A percentile compares a stretch with the other conserved stretches of the same genome.
Evolutionary conservation across 2,888 invertebrate species (phyloP).

Genomic region (Drosophila colorata): DNA sequence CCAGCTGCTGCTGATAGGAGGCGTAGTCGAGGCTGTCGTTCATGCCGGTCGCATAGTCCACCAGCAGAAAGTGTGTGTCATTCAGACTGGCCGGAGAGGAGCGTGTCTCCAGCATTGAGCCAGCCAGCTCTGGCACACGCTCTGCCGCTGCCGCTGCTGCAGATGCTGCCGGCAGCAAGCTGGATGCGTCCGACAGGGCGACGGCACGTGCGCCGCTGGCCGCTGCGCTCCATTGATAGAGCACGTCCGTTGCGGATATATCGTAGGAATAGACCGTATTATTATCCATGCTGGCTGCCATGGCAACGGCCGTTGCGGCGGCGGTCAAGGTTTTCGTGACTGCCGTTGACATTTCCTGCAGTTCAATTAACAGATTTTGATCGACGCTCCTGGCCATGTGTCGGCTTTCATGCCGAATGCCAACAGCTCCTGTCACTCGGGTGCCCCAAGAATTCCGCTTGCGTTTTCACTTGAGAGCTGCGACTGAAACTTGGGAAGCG

Average conservation of each 20-base stretch:
- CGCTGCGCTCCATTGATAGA: slow-evolving; percentile 63
- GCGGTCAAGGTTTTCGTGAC: slow-evolving; percentile 51
- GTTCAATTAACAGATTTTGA: slow-evolving; percentile 42
- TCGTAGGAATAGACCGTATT: slow-evolving; percentile 48
- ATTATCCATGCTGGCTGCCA: slow-evolving; percentile 64
- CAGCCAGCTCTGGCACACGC: slow-evolving; percentile 18
- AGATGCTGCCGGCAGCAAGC: slow-evolving; percentile 16
- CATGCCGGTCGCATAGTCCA: slow-evolving; percentile 49
- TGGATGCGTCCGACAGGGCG: slow-evolving; percentile 23
- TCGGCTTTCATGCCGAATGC: slow-evolving; percentile 13
- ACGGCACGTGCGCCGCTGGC: slow-evolving; percentile 39
- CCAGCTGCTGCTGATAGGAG: slow-evolving; percentile 62
- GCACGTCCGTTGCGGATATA: slow-evolving; percentile 48
- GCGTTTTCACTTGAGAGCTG: not conserved
- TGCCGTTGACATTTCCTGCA: slow-evolving; percentile 49
- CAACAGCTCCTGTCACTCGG: not conserved
- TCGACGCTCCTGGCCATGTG: slow-evolving; percentile 26
- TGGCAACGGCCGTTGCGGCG: slow-evolving; percentile 17
- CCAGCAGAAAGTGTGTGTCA: slow-evolving; percentile 43
- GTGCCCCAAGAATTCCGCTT: not conserved
- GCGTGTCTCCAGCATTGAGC: slow-evolving; percentile 11
- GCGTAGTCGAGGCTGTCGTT: slow-evolving; percentile 65
- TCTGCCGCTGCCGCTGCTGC: slow-evolving; percentile 11
- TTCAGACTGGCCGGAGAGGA: slow-evolving; percentile 25
- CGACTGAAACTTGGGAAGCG: not conserved